Percentiles rank a stretch among this genome's conserved stretches.
phyloP scores from a whole-genome alignment of 2,888 invertebrate genomes.

The Acleris literana region DNA sequence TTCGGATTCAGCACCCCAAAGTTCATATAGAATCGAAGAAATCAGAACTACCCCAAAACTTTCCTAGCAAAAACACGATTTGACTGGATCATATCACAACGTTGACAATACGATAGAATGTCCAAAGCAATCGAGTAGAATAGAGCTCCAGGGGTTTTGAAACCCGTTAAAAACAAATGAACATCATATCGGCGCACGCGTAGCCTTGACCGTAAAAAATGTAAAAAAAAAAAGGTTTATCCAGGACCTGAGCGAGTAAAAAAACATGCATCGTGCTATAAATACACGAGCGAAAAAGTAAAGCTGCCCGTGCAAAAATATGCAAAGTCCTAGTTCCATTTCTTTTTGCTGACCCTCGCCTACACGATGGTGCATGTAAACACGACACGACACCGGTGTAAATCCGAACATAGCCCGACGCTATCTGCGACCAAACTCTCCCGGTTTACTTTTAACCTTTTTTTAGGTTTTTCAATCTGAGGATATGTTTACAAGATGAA shows the following conservation, averaged over 20 bases:
- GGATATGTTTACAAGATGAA: not conserved
- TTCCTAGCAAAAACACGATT: too few relatives aligned
- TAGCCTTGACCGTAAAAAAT: too few relatives aligned
- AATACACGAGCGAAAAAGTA: slow-evolving; percentile 35
- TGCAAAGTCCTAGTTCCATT: slow-evolving; percentile 24
- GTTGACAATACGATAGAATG: too few relatives aligned
- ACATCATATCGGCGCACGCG: too few relatives aligned
- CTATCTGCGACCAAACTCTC: slow-evolving; percentile 43
- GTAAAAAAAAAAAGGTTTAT: not conserved
- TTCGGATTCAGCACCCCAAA: too few relatives aligned
- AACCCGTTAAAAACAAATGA: too few relatives aligned
- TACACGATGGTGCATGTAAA: slow-evolving; percentile 46
- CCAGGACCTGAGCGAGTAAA: slow-evolving; percentile 16
- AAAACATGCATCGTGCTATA: slow-evolving; percentile 29
- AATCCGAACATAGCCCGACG: slow-evolving; percentile 49
- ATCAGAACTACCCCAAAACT: too few relatives aligned
- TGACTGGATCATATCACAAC: too few relatives aligned
- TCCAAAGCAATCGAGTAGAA: too few relatives aligned
- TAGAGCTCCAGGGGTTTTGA: too few relatives aligned
- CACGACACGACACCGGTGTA: slow-evolving; percentile 53
- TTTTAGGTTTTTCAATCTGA: slow-evolving; percentile 21
- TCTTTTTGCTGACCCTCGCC: slow-evolving; percentile 34
- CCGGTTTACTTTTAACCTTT: slow-evolving; percentile 27
- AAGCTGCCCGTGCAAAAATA: slow-evolving; percentile 34
- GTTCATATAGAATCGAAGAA: too few relatives aligned